Evolutionary conservation across 2,797 vertebrate species (phyloP).

Genomic region (Ptychobarbus kaznakovi): DNA sequence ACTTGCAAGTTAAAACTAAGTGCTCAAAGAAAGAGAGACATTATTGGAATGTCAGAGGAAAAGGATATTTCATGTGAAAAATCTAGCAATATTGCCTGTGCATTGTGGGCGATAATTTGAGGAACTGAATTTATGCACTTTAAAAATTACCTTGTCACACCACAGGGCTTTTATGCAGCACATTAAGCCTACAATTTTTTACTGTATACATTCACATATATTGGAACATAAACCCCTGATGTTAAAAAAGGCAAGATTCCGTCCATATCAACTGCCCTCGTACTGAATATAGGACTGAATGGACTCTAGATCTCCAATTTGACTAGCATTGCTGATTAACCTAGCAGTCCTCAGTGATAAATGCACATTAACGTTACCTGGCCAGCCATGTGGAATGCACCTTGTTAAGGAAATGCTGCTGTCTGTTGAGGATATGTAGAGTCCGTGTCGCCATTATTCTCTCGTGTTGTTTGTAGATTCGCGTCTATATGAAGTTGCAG

Average conservation of each 20-base stretch:
- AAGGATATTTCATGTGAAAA: background rate
- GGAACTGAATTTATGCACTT: background rate
- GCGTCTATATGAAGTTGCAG: background rate
- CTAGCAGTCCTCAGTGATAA: background rate
- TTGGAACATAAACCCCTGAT: background rate
- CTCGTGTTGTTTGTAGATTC: background rate
- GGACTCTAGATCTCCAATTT: background rate
- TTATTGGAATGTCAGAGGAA: background rate
- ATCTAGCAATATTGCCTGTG: background rate
- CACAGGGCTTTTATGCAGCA: background rate
- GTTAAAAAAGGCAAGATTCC: background rate
- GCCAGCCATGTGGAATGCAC: background rate
- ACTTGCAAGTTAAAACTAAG: background rate
- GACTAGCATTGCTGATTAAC: background rate
- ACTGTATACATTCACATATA: background rate
- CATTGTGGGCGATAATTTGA: background rate
- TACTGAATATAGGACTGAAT: background rate
- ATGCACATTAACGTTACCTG: constrained; percentile 53
- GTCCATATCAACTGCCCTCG: background rate
- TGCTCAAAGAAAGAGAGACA: background rate
- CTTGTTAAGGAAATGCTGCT: constrained; percentile 21
- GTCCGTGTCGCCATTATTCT: constrained; percentile 38
- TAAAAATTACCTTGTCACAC: background rate
- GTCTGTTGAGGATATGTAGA: constrained; percentile 38
- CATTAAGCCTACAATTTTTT: background rate